These are phyloP conservation scores for Simalia tracyae DNA, from an alignment of 2,797 vertebrate genomes.

Conservation along the genomic window DNA sequence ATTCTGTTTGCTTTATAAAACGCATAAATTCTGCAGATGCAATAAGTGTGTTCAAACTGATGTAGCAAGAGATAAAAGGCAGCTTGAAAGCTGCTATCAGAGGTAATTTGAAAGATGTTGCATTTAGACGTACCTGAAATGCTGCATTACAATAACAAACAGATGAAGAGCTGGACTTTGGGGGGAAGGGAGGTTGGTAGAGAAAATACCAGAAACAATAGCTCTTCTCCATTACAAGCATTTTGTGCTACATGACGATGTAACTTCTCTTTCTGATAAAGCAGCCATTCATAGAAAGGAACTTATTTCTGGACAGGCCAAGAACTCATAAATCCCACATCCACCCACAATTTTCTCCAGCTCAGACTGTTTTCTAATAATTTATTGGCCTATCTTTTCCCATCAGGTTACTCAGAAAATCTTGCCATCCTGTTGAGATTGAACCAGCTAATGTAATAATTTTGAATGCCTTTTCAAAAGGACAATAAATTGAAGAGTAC, in stretches of 20 bases:
- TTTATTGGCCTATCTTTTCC: constrained; percentile 57
- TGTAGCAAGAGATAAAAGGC: constrained; percentile 56
- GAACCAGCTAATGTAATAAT: constrained; percentile 43
- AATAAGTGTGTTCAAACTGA: constrained; percentile 62
- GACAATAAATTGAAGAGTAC: constrained; percentile 50
- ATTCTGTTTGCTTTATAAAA: constrained; percentile 69
- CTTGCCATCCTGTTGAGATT: constrained; percentile 61
- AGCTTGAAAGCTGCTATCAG: constrained; percentile 42
- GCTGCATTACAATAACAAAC: constrained; percentile 48
- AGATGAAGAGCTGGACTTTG: constrained; percentile 43
- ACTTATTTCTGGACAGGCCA: constrained; percentile 47
- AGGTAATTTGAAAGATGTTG: constrained; percentile 46
- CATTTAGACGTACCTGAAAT: constrained; percentile 55
- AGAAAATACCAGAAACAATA: constrained; percentile 45
- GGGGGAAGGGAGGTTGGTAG: constrained; percentile 17
- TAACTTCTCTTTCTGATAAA: constrained; percentile 63
- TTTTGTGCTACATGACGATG: constrained; percentile 42
- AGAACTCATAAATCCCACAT: constrained; percentile 61
- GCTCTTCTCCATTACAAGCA: constrained; percentile 38
- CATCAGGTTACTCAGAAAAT: constrained; percentile 55
- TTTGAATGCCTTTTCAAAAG: constrained; percentile 46
- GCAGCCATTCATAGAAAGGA: constrained; percentile 52
- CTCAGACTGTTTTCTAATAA: constrained; percentile 45
- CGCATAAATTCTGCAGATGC: constrained; percentile 73
- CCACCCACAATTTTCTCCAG: constrained; percentile 49